A percentile compares a stretch with the other conserved stretches of the same genome.
Evolutionary conservation across 2,797 vertebrate genomes (phyloP).

Genomic region (Mastacembelus armatus): DNA sequence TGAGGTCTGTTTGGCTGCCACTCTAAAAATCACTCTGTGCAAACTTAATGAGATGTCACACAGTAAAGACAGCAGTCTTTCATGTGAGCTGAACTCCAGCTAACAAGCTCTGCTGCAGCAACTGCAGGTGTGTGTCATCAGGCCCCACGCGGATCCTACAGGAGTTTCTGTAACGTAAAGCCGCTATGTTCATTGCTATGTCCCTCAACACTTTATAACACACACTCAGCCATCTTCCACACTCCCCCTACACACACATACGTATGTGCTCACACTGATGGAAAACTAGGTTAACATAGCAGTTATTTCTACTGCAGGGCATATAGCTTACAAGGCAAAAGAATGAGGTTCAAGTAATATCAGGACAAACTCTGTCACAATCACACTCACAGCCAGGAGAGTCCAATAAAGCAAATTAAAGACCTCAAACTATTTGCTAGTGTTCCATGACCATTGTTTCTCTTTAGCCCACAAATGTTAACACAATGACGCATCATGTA

Average conservation of each 20-base stretch:
- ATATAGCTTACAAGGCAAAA: conserved; percentile 62
- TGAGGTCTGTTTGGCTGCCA: neutral
- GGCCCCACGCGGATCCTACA: conserved; percentile 18
- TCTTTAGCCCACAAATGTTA: no score
- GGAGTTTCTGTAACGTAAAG: conserved; percentile 37
- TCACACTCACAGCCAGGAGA: neutral
- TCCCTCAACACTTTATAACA: conserved; percentile 20
- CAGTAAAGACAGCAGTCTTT: conserved; percentile 41
- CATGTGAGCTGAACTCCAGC: conserved; percentile 34
- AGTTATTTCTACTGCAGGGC: conserved; percentile 62
- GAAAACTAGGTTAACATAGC: conserved; percentile 69
- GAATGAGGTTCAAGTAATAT: conserved; percentile 49
- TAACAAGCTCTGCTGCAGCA: conserved; percentile 50
- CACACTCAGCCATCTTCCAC: conserved; percentile 1
- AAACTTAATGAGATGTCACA: conserved; percentile 36
- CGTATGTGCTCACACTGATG: conserved; percentile 29
- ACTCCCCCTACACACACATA: conserved; percentile 8
- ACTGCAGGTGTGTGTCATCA: conserved; percentile 22
- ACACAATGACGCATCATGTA: conserved; percentile 16
- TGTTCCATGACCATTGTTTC: no score
- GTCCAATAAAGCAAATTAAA: conserved; percentile 11
- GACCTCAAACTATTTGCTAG: conserved; percentile 16
- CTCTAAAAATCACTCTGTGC: conserved; percentile 9
- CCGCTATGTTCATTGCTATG: conserved; percentile 29
- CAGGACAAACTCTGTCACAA: conserved; percentile 40